Conservation (phyloP, 2,797 vertebrate species). For the Melanotaenia pygmaea region DNA sequence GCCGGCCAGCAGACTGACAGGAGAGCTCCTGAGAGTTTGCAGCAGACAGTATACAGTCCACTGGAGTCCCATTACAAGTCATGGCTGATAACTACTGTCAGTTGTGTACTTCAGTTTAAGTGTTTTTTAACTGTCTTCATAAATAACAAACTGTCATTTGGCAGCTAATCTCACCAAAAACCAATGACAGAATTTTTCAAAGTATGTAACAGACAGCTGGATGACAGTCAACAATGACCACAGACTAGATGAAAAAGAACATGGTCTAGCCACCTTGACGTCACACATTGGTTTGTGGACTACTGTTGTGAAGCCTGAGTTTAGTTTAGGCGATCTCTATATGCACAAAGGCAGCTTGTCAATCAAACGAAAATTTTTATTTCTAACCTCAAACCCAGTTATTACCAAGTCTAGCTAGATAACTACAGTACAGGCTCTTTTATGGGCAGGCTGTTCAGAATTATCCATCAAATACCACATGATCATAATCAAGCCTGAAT, state of each 20-base stretch:
- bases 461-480: not conserved
- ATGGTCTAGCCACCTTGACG: not conserved
- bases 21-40: conserved; percentile 47
- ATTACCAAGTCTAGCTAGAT: not conserved
- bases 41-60: conserved; percentile 53
- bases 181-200: not conserved
- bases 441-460: not conserved
- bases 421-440: not conserved
- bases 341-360: not conserved
- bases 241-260: conserved; percentile 2
- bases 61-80: conserved; percentile 50
- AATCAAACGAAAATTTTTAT: not conserved
- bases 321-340: not conserved
- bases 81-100: conserved; percentile 42
- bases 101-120: conserved; percentile 25
- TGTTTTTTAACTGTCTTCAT: conserved; percentile 9
- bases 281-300: conserved; percentile 9
- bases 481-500: not conserved
- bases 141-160: conserved; percentile 35
- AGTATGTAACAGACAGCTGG: not conserved
- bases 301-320: conserved; percentile 9
- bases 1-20: conserved; percentile 50
- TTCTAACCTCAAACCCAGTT: not conserved
- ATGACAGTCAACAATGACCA: not conserved
- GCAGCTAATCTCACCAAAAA: conserved; percentile 7